A percentile compares a stretch with the other conserved stretches of the same genome.
These are phyloP conservation scores for Athalia circularis DNA, from an alignment of 2,888 invertebrate species.

Conservation along the genomic window DNA sequence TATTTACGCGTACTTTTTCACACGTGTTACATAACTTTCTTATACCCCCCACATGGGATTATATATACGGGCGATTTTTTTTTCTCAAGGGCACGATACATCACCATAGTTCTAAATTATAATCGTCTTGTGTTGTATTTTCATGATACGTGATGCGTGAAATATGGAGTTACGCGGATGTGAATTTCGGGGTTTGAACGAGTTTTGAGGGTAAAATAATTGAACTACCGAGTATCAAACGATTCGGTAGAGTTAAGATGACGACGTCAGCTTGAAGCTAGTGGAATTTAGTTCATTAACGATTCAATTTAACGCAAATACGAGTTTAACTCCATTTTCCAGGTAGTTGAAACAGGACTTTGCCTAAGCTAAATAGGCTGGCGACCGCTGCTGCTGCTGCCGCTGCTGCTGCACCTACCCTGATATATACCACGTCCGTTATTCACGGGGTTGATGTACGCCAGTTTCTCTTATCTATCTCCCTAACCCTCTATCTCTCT, in stretches of 20 bases:
- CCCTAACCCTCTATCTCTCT: neutral
- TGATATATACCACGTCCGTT: neutral
- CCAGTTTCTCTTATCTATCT: neutral
- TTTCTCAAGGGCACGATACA: too few species aligned
- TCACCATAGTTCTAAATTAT: too few species aligned
- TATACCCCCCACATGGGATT: too few species aligned
- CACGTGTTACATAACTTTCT: too few species aligned
- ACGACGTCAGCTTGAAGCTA: neutral
- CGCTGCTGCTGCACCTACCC: neutral
- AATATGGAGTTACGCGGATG: too few species aligned
- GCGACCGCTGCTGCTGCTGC: neutral
- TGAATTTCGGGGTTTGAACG: neutral
- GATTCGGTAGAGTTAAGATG: constrained; percentile 8
- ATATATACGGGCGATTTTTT: too few species aligned
- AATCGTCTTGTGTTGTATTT: too few species aligned
- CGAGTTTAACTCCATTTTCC: constrained; percentile 23
- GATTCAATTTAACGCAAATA: constrained; percentile 29
- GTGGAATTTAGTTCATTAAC: constrained; percentile 3
- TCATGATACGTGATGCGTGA: too few species aligned
- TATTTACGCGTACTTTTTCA: too few species aligned
- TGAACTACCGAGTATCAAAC: neutral
- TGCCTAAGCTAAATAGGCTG: constrained; percentile 13
- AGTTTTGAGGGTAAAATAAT: constrained; percentile 7
- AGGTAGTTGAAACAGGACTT: constrained; percentile 13
- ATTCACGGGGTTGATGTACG: neutral